These are phyloP conservation scores for Trididemnum miniatum DNA, from an alignment of 23 tunicate genomes.

Conservation along the genomic window DNA sequence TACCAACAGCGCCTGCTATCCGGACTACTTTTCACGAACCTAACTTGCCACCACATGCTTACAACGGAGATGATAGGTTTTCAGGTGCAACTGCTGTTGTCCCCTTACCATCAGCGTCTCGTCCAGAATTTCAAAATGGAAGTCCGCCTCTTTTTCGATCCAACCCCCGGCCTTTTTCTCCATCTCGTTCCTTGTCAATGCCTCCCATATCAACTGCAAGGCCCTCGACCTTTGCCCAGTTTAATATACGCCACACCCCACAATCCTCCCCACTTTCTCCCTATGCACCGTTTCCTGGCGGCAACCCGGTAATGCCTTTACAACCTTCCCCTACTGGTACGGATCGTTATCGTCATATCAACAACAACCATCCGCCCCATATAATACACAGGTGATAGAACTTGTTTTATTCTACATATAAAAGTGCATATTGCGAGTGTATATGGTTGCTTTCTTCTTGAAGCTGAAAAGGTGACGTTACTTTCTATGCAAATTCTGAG, in stretches of 20 bases:
- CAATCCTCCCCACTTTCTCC: neutral
- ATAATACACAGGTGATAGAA: neutral
- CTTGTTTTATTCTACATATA: no score
- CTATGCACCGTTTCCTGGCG: neutral
- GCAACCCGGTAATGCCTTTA: neutral
- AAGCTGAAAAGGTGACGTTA: no score
- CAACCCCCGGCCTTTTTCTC: constrained; percentile 1
- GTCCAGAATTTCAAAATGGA: neutral
- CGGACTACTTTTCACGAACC: neutral
- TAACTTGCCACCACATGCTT: neutral
- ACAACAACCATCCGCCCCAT: neutral
- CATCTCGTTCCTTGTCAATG: constrained; percentile 19
- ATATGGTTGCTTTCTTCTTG: no score
- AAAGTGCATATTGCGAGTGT: no score
- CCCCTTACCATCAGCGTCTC: neutral
- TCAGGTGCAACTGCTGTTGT: neutral
- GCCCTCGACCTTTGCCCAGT: neutral
- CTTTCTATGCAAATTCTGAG: neutral
- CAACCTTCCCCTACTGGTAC: neutral
- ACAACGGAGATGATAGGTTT: neutral
- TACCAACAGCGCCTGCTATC: neutral
- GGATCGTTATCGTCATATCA: neutral
- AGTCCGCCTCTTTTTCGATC: constrained; percentile 5
- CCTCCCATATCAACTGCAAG: neutral
- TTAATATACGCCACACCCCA: neutral